Evolutionary conservation across 1,140 invertebrate species (phyloP).

Genomic region (Pseudobourletiella spinata): DNA sequence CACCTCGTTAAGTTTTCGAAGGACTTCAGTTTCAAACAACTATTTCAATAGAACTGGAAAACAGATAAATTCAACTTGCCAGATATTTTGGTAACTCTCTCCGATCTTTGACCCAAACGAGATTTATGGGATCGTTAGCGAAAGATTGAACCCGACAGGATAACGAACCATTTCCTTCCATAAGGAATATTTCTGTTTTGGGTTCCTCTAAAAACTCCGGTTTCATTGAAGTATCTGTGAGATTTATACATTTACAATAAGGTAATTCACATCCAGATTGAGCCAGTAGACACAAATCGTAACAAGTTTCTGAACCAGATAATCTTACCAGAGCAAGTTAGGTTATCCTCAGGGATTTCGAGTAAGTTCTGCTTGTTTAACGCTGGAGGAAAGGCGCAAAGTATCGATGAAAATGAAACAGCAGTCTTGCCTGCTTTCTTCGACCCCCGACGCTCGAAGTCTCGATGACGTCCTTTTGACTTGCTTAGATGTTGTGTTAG

Average conservation of each 20-base stretch:
- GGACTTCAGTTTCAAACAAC: too few species aligned
- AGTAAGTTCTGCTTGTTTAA: conserved; percentile 8
- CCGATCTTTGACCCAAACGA: conserved; percentile 85
- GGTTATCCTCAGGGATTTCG: conserved; percentile 20
- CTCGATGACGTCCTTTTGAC: neutral
- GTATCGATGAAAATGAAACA: neutral
- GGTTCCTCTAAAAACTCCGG: conserved; percentile 75
- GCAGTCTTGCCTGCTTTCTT: conserved; percentile 10
- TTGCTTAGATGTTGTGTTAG: neutral
- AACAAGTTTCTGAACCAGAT: too few species aligned
- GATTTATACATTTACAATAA: too few species aligned
- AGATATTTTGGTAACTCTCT: conserved; percentile 50
- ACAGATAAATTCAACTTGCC: too few species aligned
- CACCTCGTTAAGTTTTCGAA: too few species aligned
- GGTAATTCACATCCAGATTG: too few species aligned
- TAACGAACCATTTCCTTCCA: conserved; percentile 70
- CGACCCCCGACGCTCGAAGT: neutral
- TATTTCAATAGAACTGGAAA: too few species aligned
- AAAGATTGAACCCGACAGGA: conserved; percentile 64
- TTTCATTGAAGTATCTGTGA: conserved; percentile 65
- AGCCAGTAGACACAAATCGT: too few species aligned
- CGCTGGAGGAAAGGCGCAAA: conserved; percentile 10
- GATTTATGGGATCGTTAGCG: conserved; percentile 55
- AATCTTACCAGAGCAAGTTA: conserved; percentile 53
- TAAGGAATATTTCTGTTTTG: conserved; percentile 66